Evolutionary conservation across 2,888 invertebrate genomes (phyloP), one percentile per base, ranked within the genome.

Genomic region (Lepidochrysops patricia): DNA sequence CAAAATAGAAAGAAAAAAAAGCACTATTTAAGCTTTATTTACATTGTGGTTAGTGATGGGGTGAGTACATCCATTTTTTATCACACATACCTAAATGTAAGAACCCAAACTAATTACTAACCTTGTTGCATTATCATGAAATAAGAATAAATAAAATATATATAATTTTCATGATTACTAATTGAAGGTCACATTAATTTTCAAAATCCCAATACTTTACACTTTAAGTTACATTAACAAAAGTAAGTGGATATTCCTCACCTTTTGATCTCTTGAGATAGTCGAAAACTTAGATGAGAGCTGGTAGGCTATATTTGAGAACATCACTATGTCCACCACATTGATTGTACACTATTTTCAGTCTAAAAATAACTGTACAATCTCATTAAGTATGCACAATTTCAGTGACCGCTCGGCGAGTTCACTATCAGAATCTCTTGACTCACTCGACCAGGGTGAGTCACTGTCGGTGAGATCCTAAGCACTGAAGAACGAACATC

Each of bases 271-370:
- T 66, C 85, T 85, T 54, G 83, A 43, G 9, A 43, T 43, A 43
- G 43, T 43, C 19, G 43, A 68, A 70, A 88, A 89, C 66, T 79
- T 83, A 37, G 81, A 81, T 61, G 88, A 89, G 63, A 89, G 75
- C 70, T 85, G 79, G 68, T 88, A 87, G 13, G 88, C 84, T 65
- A 89, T 68, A 12, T 79, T 80, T 35, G 85, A 83, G 74, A 88
- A 84, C 88, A 89, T 89, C 68, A 77, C 81, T 77, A 61, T 64
- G 60, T 59, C 50, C 68, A 73, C 72, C 70, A 65, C 71, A 71
- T 69, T 62, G 66, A 70, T 80, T 80, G 79, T 76, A 63, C 66
- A 12, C 49, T 49, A 57, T 69, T 72, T 78, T 77, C 77, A 77
- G 72, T 70, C 64, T 61, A 63, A 64, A 72, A 73, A 58, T 63